Conservation (phyloP, 2,113 vertebrate species). For the Sclerurus mexicanus region DNA sequence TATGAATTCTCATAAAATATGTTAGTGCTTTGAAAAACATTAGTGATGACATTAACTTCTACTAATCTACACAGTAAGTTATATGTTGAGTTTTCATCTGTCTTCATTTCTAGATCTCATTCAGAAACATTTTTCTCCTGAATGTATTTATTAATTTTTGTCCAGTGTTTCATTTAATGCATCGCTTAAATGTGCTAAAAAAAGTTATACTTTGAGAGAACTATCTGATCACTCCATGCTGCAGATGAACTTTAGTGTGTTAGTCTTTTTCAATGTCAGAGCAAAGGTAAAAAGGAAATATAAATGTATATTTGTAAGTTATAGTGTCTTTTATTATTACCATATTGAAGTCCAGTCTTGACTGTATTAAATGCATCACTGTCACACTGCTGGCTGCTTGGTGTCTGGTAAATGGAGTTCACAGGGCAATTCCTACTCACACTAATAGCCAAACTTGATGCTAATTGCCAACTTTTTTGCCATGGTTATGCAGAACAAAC, state of each 20-base stretch:
- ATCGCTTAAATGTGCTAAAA: not conserved
- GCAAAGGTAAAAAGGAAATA: not conserved
- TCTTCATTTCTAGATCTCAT: not conserved
- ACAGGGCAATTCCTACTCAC: not conserved
- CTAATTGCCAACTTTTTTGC: slow-evolving; percentile 1
- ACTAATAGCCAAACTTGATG: not conserved
- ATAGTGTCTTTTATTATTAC: not conserved
- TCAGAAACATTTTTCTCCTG: not conserved
- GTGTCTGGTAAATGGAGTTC: not conserved
- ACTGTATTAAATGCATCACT: not conserved
- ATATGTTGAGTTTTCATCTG: not conserved
- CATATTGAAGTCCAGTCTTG: not conserved
- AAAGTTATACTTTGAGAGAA: not conserved
- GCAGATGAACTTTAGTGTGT: not conserved
- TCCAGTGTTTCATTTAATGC: not conserved
- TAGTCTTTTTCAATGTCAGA: not conserved
- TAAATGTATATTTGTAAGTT: not conserved
- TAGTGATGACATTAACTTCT: not conserved
- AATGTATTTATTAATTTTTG: not conserved
- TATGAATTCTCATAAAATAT: not conserved
- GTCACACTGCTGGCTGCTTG: not conserved
- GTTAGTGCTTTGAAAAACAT: not conserved
- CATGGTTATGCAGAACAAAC: slow-evolving; percentile 18
- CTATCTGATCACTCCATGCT: not conserved
- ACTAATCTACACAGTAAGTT: not conserved